Evolutionary conservation across 37 sponge, comb jelly and placozoan genomes (phyloP).

Genomic region (Lycopodina hypogea): DNA sequence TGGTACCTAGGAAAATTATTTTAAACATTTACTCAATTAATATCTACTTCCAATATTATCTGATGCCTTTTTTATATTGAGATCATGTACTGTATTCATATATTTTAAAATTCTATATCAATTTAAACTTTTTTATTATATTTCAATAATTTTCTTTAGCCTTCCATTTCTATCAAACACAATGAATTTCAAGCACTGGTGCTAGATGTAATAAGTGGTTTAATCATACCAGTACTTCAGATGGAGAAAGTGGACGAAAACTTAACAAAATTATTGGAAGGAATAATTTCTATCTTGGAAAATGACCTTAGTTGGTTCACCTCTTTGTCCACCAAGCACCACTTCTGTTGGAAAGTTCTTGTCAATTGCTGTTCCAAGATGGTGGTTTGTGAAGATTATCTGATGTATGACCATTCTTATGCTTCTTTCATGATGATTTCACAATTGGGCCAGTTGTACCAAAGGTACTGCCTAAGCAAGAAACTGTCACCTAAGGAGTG

Average conservation of each 20-base stretch:
- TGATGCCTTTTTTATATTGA: not conserved
- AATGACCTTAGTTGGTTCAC: slow-evolving; percentile 28
- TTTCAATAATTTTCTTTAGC: not conserved
- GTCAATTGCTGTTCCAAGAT: slow-evolving; percentile 31
- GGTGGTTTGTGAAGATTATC: not conserved
- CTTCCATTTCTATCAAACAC: slow-evolving; percentile 11
- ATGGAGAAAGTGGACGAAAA: not conserved
- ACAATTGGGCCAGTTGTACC: slow-evolving; percentile 7
- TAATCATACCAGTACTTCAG: slow-evolving; percentile 37
- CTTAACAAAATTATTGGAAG: slow-evolving; percentile 11
- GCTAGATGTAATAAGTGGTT: slow-evolving; percentile 11
- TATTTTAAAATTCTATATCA: too few relatives aligned
- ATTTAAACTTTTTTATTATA: not conserved
- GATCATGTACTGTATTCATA: not conserved
- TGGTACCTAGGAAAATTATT: not conserved
- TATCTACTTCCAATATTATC: not conserved
- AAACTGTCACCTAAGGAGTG: slow-evolving; percentile 3
- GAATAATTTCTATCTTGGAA: not conserved
- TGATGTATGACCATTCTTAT: slow-evolving; percentile 12
- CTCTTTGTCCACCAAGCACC: slow-evolving; percentile 26
- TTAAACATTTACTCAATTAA: not conserved
- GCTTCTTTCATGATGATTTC: not conserved
- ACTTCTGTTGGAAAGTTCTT: slow-evolving; percentile 55
- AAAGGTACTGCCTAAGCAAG: slow-evolving; percentile 7
- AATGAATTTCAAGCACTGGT: slow-evolving; percentile 38